Base-by-base conservation (phyloP, 2,888 invertebrate species). In the Ophion ventricosus region DNA sequence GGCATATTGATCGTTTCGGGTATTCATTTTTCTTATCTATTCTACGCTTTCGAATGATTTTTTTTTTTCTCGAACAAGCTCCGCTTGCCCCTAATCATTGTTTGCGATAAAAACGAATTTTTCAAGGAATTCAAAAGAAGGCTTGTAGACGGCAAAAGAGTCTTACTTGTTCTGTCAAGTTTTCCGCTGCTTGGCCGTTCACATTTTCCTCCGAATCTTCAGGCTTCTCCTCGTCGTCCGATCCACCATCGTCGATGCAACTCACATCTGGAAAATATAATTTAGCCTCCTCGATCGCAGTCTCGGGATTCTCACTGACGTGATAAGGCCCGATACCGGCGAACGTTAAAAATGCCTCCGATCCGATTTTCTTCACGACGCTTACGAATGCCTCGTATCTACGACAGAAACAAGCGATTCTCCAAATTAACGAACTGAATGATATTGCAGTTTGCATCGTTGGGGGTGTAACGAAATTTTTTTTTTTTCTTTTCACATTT, bases 261-360 rank as follows among this genome's bases (percentile, higher is more conserved):
- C 88, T 84, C 8, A 88, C 87, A 73, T 88, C 89, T 25, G 92
- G 92, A 56, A 93, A 93, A 82, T 93, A 93, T 64, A 91, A 84
- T 67, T 90, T 88, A 0, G 91, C 89, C 76, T 93, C 93, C 70
- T 93, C 93, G 7, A 88, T 85, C 61, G 92, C 93, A 25, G 89
- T 91, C 69, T 93, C 93, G 0, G 91, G 90, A 88, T 87, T 93
- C 85, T 93, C 93, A 78, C 93, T 93, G 0, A 93, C 92, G 73
- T 93, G 91, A 84, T 92, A 93, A 17, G 93, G 93, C 10, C 93
- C 93, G 43, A 93, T 93, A 1, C 93, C 93, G 40, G 93, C 93
- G 59, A 93, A 93, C 4, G 92, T 91, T 64, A 93, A 79, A 86
- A 93, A 93, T 10, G 92, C 90, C 78, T 93, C 92, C 2, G 90